Evolutionary conservation across 2,797 vertebrate genomes (phyloP).

Genomic region (Gouania willdenowi): DNA sequence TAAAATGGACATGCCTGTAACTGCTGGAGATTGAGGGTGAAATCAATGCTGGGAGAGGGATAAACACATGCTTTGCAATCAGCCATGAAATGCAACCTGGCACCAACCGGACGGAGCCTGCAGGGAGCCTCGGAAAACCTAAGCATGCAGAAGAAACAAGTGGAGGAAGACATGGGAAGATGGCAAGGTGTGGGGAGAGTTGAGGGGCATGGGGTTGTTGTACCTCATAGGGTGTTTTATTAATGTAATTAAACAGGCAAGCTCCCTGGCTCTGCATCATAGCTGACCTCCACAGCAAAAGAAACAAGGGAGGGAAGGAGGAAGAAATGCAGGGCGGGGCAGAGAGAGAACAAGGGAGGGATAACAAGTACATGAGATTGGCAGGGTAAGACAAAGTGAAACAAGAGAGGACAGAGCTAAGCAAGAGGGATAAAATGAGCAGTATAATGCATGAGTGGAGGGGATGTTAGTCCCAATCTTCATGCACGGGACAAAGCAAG

Average conservation of each 20-base stretch:
- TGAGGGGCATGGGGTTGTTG: constrained; percentile 62
- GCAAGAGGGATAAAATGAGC: constrained; percentile 51
- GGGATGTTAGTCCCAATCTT: constrained; percentile 43
- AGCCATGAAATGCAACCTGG: constrained; percentile 73
- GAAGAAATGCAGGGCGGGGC: constrained; percentile 10
- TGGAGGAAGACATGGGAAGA: constrained; percentile 14
- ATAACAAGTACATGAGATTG: constrained; percentile 67
- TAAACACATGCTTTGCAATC: constrained; percentile 67
- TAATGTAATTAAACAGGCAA: constrained; percentile 76
- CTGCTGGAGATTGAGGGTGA: constrained; percentile 60
- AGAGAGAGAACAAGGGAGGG: constrained; percentile 14
- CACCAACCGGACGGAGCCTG: constrained; percentile 58
- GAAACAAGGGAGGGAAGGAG: constrained; percentile 23
- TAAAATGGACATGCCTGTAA: constrained; percentile 63
- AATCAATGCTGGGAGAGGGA: constrained; percentile 48
- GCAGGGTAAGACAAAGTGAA: constrained; percentile 64
- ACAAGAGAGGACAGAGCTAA: constrained; percentile 55
- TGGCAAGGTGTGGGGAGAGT: constrained; percentile 26
- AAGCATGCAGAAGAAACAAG: constrained; percentile 41
- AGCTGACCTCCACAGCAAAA: constrained; percentile 64
- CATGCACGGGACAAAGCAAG: constrained; percentile 27
- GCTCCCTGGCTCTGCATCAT: constrained; percentile 59
- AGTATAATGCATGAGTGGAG: constrained; percentile 42
- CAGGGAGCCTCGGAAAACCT: constrained; percentile 45
- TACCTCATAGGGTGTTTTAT: constrained; percentile 72